phyloP scores from a whole-genome alignment of 2,888 invertebrate genomes.

The Athripsodes cinereus region DNA sequence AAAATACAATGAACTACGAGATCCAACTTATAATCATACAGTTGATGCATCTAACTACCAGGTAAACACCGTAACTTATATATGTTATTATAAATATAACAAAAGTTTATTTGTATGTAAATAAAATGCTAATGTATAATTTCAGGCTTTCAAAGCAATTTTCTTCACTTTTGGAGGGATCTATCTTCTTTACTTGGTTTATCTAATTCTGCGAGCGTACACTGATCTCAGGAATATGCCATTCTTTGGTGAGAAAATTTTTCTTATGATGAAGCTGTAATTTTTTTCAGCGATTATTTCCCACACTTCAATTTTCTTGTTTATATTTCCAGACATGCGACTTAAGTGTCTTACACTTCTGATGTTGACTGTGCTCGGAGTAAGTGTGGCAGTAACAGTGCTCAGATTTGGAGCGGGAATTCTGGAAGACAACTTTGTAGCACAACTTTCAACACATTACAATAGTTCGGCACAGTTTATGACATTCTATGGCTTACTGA shows the following conservation, averaged over 20 bases:
- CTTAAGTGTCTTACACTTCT: conserved; percentile 84
- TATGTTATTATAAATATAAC: no score
- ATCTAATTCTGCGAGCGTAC: conserved; percentile 83
- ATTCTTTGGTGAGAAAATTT: conserved; percentile 77
- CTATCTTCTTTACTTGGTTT: conserved; percentile 78
- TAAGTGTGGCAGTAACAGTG: conserved; percentile 68
- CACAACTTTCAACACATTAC: conserved; percentile 80
- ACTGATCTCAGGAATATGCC: conserved; percentile 95
- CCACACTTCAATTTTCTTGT: no score
- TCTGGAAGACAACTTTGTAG: conserved; percentile 90
- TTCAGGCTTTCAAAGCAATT: conserved; percentile 83
- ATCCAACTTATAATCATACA: conserved; percentile 89
- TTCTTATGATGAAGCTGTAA: no score
- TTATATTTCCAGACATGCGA: conserved; percentile 66
- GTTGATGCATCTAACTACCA: conserved; percentile 78
- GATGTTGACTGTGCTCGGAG: conserved; percentile 72
- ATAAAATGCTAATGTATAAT: no score
- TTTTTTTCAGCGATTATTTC: no score
- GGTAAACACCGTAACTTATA: no score
- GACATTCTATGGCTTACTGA: conserved; percentile 88
- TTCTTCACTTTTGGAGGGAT: conserved; percentile 80
- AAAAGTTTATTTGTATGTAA: neutral
- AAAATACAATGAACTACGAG: conserved; percentile 77
- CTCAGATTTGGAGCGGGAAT: conserved; percentile 84
- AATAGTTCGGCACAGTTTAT: conserved; percentile 93